Evolutionary conservation across 2,888 invertebrate genomes (phyloP), one percentile per base, ranked within the genome.

Genomic region (Tineola bisselliella): DNA sequence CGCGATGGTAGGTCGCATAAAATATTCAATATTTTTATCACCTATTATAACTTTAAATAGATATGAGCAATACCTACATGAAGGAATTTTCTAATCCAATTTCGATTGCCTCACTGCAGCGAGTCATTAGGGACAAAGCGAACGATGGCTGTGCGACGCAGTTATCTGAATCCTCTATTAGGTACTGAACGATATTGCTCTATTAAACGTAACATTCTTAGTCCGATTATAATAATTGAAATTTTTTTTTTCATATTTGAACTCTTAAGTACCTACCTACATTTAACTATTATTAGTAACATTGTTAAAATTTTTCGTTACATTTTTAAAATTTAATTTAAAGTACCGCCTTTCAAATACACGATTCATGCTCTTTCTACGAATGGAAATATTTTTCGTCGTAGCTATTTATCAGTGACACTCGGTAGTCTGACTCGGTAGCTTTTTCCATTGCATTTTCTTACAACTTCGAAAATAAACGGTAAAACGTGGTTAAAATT

Each of bases 71-170:
- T 54, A 33, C n/a, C n/a, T n/a, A n/a, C 58, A 15, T 13, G 33
- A 33, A 58, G 68, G 68, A 71, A 73, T 73, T 69, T 72, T 71
- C 72, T 71, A 68, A 70, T 70, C 64, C 68, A 64, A 61, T 66
- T 65, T 63, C 65, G 64, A 67, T 68, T 67, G 67, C 66, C 66
- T 65, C 62, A 66, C 68, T 70, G 72, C 70, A 66, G 69, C 67
- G 64, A 69, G 73, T 77, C 75, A 77, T 79, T 77, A 76, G 72
- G 70, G 67, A 66, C 69, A 31, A 25, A 19, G 44, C 30, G 43
- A 38, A 10, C 48, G 48, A 48, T 48, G 48, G 13, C 48, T 48
- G 48, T 13, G 48, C 48, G 48, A 48, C 48, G 48, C 15, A 48
- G 48, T 48, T 48, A 48, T 48, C 48, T 48, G 48, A 15, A 17